Conservation (phyloP, 2,888 invertebrate species). For the Lamproptera curius region DNA sequence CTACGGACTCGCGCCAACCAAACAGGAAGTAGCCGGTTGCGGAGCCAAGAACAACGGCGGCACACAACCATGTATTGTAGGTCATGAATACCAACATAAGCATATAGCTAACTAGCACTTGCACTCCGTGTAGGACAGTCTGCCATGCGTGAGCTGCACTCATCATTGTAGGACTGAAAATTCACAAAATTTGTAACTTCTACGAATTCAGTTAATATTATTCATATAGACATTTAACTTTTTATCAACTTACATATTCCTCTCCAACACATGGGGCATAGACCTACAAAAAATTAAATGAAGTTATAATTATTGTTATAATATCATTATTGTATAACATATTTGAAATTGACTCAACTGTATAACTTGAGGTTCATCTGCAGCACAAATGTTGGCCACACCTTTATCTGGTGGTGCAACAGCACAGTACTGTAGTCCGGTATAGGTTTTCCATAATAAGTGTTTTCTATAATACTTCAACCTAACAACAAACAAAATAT, state of each 20-base stretch:
- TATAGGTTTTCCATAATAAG: constrained; percentile 92
- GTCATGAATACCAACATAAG: constrained; percentile 99
- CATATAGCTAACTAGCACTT: constrained; percentile 94
- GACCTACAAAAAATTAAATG: constrained; percentile 45
- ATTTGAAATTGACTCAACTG: constrained; percentile 75
- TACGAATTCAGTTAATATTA: too few species aligned
- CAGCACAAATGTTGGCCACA: constrained; percentile 72
- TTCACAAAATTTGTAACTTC: constrained; percentile 1
- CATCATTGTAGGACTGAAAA: constrained; percentile 87
- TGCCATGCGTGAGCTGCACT: constrained; percentile 91
- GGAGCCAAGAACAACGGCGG: constrained; percentile 92
- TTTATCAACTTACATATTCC: constrained; percentile 62
- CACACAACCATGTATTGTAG: constrained; percentile 95
- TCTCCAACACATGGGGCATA: constrained; percentile 62
- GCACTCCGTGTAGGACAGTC: constrained; percentile 91
- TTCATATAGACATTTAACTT: too few species aligned
- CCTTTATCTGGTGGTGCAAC: constrained; percentile 87
- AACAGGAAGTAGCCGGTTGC: constrained; percentile 96
- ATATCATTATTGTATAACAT: neutral
- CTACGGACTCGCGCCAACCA: constrained; percentile 96
- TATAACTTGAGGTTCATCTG: constrained; percentile 84
- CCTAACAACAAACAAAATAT: constrained; percentile 76
- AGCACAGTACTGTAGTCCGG: constrained; percentile 89
- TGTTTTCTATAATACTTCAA: constrained; percentile 85
- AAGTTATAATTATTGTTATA: too few species aligned